A percentile compares a stretch with the other conserved stretches of the same genome.
These are phyloP conservation scores for Odontocerum albicorne DNA, from an alignment of 2,888 invertebrate genomes.

Conservation along the genomic window DNA sequence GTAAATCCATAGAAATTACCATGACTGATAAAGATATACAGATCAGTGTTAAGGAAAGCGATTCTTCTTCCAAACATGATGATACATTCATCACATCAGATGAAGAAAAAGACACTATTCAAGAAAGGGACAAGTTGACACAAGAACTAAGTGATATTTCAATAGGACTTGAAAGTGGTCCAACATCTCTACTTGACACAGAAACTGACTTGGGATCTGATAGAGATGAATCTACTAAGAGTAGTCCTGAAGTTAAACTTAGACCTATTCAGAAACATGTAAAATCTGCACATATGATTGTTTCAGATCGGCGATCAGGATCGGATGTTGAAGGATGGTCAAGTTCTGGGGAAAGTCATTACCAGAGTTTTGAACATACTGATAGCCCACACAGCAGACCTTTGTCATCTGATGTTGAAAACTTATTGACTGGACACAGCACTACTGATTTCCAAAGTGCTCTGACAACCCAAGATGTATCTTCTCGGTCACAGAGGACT, in stretches of 20 bases:
- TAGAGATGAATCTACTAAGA: constrained; percentile 52
- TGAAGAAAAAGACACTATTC: constrained; percentile 54
- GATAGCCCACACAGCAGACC: constrained; percentile 74
- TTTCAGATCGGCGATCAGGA: constrained; percentile 70
- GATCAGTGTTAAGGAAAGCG: constrained; percentile 47
- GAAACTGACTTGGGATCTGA: constrained; percentile 54
- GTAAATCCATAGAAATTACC: constrained; percentile 29
- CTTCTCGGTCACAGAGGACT: constrained; percentile 69
- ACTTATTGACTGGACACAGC: constrained; percentile 71
- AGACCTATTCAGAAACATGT: constrained; percentile 51
- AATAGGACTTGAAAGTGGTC: constrained; percentile 54
- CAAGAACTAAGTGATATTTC: constrained; percentile 50
- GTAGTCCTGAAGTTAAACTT: constrained; percentile 50
- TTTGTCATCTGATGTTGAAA: constrained; percentile 84
- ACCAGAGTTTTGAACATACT: constrained; percentile 83
- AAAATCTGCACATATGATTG: constrained; percentile 50
- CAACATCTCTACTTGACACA: constrained; percentile 56
- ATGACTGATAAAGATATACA: constrained; percentile 37
- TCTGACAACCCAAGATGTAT: constrained; percentile 75
- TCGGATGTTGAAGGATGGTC: constrained; percentile 80
- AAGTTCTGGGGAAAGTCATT: constrained; percentile 87
- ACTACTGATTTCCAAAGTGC: constrained; percentile 88
- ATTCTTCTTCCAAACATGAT: constrained; percentile 44
- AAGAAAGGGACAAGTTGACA: constrained; percentile 46
- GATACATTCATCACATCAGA: constrained; percentile 55